Percentiles rank a stretch among this genome's conserved stretches.
Conservation (phyloP, 2,113 vertebrate species). For the Podocnemis expansa region DNA sequence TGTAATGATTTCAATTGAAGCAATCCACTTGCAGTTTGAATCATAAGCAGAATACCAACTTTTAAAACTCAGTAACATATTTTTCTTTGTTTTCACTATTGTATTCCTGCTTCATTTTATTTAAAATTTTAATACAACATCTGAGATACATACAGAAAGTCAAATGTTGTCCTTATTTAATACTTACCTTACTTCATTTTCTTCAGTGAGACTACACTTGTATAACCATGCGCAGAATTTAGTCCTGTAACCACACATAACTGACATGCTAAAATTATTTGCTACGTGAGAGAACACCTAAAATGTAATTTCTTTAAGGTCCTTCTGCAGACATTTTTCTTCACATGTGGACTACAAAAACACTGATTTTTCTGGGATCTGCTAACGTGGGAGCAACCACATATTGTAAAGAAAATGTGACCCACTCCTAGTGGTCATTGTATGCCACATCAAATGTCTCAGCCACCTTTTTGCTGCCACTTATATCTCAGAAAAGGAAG, state of each 20-base stretch:
- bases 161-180: not conserved
- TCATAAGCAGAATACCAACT: not conserved
- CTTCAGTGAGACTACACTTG: not conserved
- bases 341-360: not conserved
- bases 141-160: not conserved
- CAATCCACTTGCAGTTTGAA: not conserved
- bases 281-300: not conserved
- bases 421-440: not conserved
- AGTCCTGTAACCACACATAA: not conserved
- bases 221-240: not conserved
- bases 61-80: not conserved
- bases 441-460: not conserved
- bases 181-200: not conserved
- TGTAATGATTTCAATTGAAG: not conserved
- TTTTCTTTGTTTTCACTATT: not conserved
- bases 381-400: not conserved
- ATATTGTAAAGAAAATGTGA: not conserved
- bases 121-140: not conserved
- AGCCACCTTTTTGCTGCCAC: not conserved
- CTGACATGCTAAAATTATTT: not conserved
- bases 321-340: not conserved
- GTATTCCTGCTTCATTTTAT: not conserved
- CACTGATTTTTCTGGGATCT: not conserved
- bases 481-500: not conserved
- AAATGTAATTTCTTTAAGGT: not conserved